Percentiles rank a stretch among this genome's conserved stretches.
These are phyloP conservation scores for Drosophila parabipectinata DNA, from an alignment of 1,140 invertebrate genomes.

Conservation along the genomic window DNA sequence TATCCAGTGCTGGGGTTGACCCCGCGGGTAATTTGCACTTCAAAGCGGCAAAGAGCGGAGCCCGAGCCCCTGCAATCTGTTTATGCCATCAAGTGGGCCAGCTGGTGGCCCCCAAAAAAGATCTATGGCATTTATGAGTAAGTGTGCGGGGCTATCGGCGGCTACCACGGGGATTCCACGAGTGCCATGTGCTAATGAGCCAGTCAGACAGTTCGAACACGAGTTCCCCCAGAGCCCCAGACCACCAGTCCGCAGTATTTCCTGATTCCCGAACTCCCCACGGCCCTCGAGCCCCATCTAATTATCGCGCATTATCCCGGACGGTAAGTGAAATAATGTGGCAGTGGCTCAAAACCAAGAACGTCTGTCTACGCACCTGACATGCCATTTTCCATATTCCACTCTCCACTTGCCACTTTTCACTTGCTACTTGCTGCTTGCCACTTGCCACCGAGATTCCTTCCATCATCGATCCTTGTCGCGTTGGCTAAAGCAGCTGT, in stretches of 20 bases:
- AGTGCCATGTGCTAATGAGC: conserved; percentile 69
- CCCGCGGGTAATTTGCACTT: conserved; percentile 81
- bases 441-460: conserved; percentile 7
- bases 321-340: conserved; percentile 59
- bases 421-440: conserved; percentile 7
- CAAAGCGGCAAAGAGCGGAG: conserved; percentile 53
- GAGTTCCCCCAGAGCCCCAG: neutral
- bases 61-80: conserved; percentile 68
- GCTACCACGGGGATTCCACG: conserved; percentile 8
- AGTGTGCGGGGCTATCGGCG: conserved; percentile 20
- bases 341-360: conserved; percentile 19
- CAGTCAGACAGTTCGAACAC: conserved; percentile 25
- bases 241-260: neutral
- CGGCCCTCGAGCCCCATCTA: conserved; percentile 19
- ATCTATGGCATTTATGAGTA: conserved; percentile 80
- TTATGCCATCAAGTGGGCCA: conserved; percentile 77
- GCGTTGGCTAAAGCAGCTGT: conserved; percentile 43
- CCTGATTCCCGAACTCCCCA: conserved; percentile 1
- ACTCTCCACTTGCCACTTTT: neutral
- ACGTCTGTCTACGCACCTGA: conserved; percentile 60
- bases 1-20: conserved; percentile 50
- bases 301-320: conserved; percentile 52
- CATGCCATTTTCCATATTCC: conserved; percentile 25
- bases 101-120: conserved; percentile 67
- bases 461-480: conserved; percentile 78